Conservation (phyloP, 2,888 invertebrate species). For the Apamea epomidion region DNA sequence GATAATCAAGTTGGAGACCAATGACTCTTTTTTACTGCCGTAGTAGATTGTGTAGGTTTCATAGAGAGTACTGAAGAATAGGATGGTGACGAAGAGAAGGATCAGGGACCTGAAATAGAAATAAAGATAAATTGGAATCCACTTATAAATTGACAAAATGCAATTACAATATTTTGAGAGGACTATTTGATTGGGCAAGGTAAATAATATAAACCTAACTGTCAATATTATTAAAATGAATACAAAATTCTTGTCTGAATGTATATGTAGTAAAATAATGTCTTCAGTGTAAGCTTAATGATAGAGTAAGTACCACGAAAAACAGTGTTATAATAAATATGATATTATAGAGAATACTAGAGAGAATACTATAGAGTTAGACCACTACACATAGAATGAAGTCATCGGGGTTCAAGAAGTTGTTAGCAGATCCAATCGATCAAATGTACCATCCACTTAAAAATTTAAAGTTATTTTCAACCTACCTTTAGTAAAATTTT, state of each 20-base stretch:
- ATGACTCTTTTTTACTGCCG: conserved; percentile 76
- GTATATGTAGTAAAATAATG: background rate
- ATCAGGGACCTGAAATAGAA: conserved; percentile 85
- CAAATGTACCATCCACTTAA: background rate
- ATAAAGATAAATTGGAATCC: background rate
- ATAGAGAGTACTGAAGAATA: conserved; percentile 86
- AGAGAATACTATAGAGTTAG: background rate
- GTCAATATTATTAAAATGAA: background rate
- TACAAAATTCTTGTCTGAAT: background rate
- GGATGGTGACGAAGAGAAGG: conserved; percentile 83
- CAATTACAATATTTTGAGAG: background rate
- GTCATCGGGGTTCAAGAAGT: too few species aligned
- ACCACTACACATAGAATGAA: background rate
- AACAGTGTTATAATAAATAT: background rate
- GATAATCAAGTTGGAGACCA: conserved; percentile 76
- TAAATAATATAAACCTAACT: background rate
- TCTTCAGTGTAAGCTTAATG: background rate
- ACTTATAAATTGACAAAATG: background rate
- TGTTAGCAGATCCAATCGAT: conserved; percentile 11
- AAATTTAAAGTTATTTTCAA: conserved; percentile 14
- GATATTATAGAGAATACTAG: too few species aligned
- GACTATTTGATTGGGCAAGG: too few species aligned
- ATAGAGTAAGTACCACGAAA: background rate
- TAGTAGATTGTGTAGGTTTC: conserved; percentile 83
- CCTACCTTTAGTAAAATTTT: too few species aligned